Percentiles rank a stretch among this genome's conserved stretches.
Conservation (phyloP, 2,113 vertebrate species). For the Agelaius tricolor region DNA sequence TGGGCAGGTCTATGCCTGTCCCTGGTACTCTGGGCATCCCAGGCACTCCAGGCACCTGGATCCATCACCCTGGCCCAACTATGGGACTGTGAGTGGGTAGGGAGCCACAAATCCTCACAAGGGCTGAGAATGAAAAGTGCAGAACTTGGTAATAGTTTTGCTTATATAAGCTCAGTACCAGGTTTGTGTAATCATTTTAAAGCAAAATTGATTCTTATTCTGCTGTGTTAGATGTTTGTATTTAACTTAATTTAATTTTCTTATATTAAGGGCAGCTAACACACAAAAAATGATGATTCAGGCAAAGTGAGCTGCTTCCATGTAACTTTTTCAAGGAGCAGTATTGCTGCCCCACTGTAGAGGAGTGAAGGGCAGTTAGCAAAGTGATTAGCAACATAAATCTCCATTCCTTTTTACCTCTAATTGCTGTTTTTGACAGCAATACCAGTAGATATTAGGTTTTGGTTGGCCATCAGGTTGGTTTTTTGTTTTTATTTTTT, state of each 20-base stretch:
- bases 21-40: background rate
- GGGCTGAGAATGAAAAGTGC: background rate
- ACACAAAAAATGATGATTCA: background rate
- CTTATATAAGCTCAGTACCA: background rate
- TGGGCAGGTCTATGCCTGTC: fast-evolving
- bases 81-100: too few relatives aligned
- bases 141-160: background rate
- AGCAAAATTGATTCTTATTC: background rate
- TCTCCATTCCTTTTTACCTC: background rate
- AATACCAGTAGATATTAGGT: background rate
- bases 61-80: fast-evolving
- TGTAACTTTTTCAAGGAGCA: background rate
- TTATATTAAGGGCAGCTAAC: background rate
- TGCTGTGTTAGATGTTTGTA: background rate
- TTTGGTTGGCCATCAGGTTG: background rate
- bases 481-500: background rate
- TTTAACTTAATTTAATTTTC: background rate
- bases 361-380: background rate
- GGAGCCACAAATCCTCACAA: fast-evolving
- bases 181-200: background rate
- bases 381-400: background rate
- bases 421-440: background rate
- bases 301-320: background rate
- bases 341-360: background rate
- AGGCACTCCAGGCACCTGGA: background rate